Evolutionary conservation across 2,888 invertebrate genomes (phyloP).

Genomic region (Leptopilina syphax): DNA sequence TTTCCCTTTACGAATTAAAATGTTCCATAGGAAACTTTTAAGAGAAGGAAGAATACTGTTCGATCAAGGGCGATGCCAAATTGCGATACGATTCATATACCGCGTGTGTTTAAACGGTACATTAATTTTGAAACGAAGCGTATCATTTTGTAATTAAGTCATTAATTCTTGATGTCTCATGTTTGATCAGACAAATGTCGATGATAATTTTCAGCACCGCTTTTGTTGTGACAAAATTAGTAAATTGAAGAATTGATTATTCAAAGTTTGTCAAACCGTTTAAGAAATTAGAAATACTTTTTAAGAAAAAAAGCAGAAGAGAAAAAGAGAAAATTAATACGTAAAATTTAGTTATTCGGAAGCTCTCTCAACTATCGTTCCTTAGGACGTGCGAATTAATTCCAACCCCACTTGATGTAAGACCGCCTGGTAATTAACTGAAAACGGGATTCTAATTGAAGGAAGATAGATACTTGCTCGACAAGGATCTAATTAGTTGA

Average conservation of each 20-base stretch:
- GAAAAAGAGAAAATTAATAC: too few species aligned
- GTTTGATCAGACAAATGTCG: not conserved
- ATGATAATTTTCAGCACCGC: not conserved
- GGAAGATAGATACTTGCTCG: slow-evolving; percentile 45
- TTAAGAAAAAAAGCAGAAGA: too few species aligned
- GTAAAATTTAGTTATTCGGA: not conserved
- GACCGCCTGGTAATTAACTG: slow-evolving; percentile 54
- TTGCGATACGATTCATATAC: slow-evolving; percentile 11
- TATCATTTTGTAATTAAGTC: slow-evolving; percentile 19
- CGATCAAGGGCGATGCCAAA: slow-evolving; percentile 33
- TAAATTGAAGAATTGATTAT: too few species aligned
- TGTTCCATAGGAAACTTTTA: too few species aligned
- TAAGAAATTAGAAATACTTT: too few species aligned
- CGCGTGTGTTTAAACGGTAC: not conserved
- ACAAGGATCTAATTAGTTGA: slow-evolving; percentile 55
- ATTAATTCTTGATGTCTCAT: not conserved
- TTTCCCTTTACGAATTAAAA: too few species aligned
- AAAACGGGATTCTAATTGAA: slow-evolving; percentile 59
- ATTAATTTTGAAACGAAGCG: not conserved
- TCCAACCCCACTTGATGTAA: not conserved
- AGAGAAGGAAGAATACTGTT: slow-evolving; percentile 26
- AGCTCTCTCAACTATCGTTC: slow-evolving; percentile 8
- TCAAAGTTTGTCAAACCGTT: too few species aligned
- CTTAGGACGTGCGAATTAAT: slow-evolving; percentile 34
- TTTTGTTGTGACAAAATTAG: too few species aligned